Evolutionary conservation across 2,888 invertebrate species (phyloP).

Genomic region (Macroteleia sp.): DNA sequence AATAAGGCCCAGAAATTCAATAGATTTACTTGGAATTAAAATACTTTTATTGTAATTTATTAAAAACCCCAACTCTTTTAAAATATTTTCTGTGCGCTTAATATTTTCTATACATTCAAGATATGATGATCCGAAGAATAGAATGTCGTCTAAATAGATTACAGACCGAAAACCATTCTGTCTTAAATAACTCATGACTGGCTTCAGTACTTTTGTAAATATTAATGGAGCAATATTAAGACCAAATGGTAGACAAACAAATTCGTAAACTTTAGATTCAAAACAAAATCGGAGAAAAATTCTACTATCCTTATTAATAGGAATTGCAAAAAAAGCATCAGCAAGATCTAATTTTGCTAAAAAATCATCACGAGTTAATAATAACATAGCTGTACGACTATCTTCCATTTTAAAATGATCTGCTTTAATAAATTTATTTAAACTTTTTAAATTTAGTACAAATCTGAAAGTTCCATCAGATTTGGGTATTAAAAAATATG

Average conservation of each 20-base stretch:
- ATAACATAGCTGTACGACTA: constrained; percentile 21
- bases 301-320: background rate
- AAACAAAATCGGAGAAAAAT: constrained; percentile 18
- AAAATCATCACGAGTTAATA: constrained; percentile 32
- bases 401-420: constrained; percentile 60
- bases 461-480: constrained; percentile 38
- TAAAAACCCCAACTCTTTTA: background rate
- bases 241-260: constrained; percentile 11
- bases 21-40: too few species aligned
- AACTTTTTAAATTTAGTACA: constrained; percentile 51
- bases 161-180: background rate
- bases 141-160: constrained; percentile 19
- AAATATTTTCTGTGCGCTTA: background rate
- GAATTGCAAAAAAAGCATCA: constrained; percentile 16
- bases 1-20: too few species aligned
- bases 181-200: background rate
- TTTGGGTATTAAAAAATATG: constrained; percentile 40
- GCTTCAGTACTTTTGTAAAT: constrained; percentile 9
- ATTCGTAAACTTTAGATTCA: background rate
- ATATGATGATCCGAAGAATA: background rate
- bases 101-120: background rate
- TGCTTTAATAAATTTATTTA: constrained; percentile 48
- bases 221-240: constrained; percentile 6
- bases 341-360: constrained; percentile 42
- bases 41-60: too few species aligned